Evolutionary conservation across 2,888 invertebrate species (phyloP), one percentile per base, ranked within the genome.

Genomic region (Eupelmus urozonus): DNA sequence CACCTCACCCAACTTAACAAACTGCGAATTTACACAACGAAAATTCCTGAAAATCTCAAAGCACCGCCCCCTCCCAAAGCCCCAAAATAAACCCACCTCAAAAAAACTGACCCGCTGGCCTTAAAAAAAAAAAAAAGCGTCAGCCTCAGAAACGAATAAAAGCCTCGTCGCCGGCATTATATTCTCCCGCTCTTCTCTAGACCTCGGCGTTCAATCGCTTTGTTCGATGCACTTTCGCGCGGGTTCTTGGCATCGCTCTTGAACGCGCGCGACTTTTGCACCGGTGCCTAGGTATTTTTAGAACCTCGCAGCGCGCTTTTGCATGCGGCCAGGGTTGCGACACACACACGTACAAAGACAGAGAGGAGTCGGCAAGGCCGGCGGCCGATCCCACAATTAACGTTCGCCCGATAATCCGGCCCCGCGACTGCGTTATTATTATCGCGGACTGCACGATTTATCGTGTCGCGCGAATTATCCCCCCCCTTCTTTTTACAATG

Each of bases 171-270:
- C 34, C 9, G 34, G 34, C 34, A 34, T 34, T n/a, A 34, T 34
- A 34, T n/a, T n/a, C n/a, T n/a, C 3, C 34, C 34, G 34, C 9
- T n/a, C 51, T 4, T 42, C 5, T 5, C 5, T 42, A 42, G 42
- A 9, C 42, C n/a, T n/a, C n/a, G n/a, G n/a, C 34, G 34, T 16
- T 45, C 45, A 16, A 5, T 53, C 25, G 55, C 55, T 55, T 55
- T 55, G 55, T 55, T 51, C 51, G 51, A 51, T 51, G 62, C 62
- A 40, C 57, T n/a, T 65, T 27, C 49, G 65, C 18, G 53, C 20
- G 51, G 57, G 55, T 57, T 66, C 74, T 66, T 66, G 74, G 57
- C 60, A 60, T 60, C 59, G 66, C 75, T 75, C 60, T 67, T 67
- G 59, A 67, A 60, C 66, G 57, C 73, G 18, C 71, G 18, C 34